A percentile compares a stretch with the other conserved stretches of the same genome.
phyloP scores from a whole-genome alignment of 1,140 invertebrate genomes.

The Drosophila rufa region DNA sequence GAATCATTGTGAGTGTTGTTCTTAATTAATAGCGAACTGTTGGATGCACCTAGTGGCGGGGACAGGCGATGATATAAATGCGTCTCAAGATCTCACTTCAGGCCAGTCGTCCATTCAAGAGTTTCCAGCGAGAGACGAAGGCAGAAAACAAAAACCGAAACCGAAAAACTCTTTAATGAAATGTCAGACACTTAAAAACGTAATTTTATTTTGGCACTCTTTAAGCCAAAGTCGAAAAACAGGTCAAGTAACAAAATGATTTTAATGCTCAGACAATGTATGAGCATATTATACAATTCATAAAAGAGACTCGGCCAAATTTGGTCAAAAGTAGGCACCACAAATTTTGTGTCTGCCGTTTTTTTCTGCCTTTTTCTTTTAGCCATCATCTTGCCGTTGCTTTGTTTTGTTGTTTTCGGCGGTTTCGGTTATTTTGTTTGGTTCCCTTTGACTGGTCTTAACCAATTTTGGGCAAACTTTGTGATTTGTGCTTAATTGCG shows the following conservation, averaged over 20 bases:
- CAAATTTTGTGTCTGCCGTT: conserved; percentile 46
- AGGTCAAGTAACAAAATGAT: conserved; percentile 56
- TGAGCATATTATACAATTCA: conserved; percentile 51
- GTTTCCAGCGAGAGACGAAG: conserved; percentile 24
- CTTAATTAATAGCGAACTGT: conserved; percentile 50
- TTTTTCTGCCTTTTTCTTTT: conserved; percentile 16
- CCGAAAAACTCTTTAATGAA: conserved; percentile 27
- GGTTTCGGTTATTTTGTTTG: conserved; percentile 43
- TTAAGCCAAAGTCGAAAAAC: conserved; percentile 46
- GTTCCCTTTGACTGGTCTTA: conserved; percentile 49
- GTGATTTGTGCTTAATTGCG: conserved; percentile 66
- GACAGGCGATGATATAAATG: conserved; percentile 34
- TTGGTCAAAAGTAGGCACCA: conserved; percentile 68
- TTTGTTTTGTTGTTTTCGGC: conserved; percentile 38
- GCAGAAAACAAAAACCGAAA: neutral
- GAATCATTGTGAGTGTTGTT: conserved; percentile 64
- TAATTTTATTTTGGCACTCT: conserved; percentile 51
- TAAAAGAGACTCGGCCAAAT: conserved; percentile 50
- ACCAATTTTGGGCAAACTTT: conserved; percentile 65
- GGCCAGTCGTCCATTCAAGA: conserved; percentile 31
- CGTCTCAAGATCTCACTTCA: conserved; percentile 22
- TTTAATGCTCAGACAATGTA: conserved; percentile 45
- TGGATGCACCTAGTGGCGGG: conserved; percentile 27
- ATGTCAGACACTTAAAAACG: conserved; percentile 51
- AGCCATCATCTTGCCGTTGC: conserved; percentile 40